phyloP scores from a whole-genome alignment of 2,888 invertebrate genomes.

The Amphipoea oculea region DNA sequence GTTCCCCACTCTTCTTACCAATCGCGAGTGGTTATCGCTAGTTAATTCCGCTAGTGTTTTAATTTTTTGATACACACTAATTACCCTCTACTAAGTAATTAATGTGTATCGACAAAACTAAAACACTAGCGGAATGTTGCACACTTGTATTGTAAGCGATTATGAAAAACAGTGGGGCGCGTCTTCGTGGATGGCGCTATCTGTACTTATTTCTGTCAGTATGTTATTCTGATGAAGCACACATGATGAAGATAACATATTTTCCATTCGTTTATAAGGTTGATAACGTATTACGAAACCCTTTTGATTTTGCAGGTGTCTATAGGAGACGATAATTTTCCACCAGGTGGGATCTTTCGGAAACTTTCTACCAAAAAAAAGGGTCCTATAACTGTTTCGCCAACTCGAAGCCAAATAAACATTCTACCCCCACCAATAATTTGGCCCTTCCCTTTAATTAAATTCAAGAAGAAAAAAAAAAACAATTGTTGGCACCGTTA shows the following conservation, averaged over 20 bases:
- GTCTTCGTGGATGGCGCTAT: too few species aligned
- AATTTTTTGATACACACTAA: too few species aligned
- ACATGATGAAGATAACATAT: neutral
- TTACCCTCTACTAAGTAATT: too few species aligned
- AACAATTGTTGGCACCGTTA: constrained; percentile 65
- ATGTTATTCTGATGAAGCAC: neutral
- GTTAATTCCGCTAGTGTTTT: too few species aligned
- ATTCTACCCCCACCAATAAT: constrained; percentile 15
- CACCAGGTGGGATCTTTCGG: neutral
- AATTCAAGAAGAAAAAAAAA: constrained; percentile 61
- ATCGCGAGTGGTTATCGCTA: too few species aligned
- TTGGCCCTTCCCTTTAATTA: constrained; percentile 57
- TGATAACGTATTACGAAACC: neutral
- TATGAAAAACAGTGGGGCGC: too few species aligned
- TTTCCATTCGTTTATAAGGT: neutral
- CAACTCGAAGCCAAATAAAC: constrained; percentile 10
- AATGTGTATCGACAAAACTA: too few species aligned
- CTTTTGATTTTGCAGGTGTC: neutral
- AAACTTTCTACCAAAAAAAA: neutral
- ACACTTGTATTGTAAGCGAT: too few species aligned
- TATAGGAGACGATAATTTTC: neutral
- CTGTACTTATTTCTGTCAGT: neutral
- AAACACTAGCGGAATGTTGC: too few species aligned
- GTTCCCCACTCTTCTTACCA: too few species aligned
- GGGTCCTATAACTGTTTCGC: neutral